These are phyloP conservation scores for Onychomys leucogaster DNA, from an alignment of 2,797 vertebrate genomes.

Conservation along the genomic window DNA sequence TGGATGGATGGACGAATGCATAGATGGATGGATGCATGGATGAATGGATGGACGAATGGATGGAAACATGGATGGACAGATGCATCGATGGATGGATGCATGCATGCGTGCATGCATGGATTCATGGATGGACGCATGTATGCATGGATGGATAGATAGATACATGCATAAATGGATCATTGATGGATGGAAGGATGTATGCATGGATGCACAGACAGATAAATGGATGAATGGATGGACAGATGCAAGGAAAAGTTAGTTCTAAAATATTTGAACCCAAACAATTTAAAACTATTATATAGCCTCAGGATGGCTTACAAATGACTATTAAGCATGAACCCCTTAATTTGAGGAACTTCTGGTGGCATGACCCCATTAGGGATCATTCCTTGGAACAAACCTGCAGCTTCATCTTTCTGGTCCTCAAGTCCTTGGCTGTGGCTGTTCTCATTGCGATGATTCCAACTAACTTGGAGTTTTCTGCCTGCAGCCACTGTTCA, in stretches of 20 bases:
- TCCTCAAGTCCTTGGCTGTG: constrained; percentile 83
- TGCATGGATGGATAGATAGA: too few species aligned
- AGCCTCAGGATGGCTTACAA: background rate
- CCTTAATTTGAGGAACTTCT: background rate
- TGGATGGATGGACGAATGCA: background rate
- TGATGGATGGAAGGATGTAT: background rate
- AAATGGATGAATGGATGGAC: background rate
- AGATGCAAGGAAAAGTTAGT: background rate
- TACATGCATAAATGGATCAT: too few species aligned
- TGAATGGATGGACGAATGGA: background rate
- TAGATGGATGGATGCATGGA: background rate
- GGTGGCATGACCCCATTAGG: too few species aligned
- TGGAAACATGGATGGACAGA: too few species aligned
- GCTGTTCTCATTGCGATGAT: constrained; percentile 79
- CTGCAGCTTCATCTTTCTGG: constrained; percentile 87
- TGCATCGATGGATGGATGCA: too few species aligned
- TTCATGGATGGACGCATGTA: too few species aligned
- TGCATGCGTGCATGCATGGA: too few species aligned
- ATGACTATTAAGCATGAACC: background rate
- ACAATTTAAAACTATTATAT: background rate
- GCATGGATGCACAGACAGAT: background rate
- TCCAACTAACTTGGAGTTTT: constrained; percentile 89
- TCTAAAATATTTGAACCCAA: background rate
- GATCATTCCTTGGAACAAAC: constrained; percentile 84
- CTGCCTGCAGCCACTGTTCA: constrained; percentile 90